These are phyloP conservation scores for Meliscaeva auricollis DNA, from an alignment of 2,888 invertebrate genomes.

Conservation along the genomic window DNA sequence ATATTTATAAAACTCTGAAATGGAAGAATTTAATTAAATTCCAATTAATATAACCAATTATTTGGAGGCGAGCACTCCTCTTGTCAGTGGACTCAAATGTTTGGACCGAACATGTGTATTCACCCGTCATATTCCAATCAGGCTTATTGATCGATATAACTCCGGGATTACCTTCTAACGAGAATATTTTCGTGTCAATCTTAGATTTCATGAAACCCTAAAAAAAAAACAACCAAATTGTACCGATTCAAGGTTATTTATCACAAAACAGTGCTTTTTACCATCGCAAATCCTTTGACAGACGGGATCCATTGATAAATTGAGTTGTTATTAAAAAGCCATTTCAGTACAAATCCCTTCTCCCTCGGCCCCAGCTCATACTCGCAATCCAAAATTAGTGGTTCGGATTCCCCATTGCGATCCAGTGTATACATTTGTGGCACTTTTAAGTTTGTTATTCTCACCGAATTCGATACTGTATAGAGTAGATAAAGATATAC, in stretches of 20 bases:
- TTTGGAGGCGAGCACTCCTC: conserved; percentile 83
- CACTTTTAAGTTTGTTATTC: conserved; percentile 84
- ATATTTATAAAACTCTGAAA: background rate
- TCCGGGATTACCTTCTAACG: conserved; percentile 83
- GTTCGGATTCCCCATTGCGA: conserved; percentile 82
- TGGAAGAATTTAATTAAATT: conserved; percentile 76
- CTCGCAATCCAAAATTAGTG: conserved; percentile 83
- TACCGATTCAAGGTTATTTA: conserved; percentile 78
- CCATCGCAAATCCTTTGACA: conserved; percentile 83
- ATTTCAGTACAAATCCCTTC: conserved; percentile 84
- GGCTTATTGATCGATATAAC: conserved; percentile 84
- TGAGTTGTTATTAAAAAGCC: conserved; percentile 83
- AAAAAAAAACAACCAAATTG: conserved; percentile 45
- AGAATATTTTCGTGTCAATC: conserved; percentile 83
- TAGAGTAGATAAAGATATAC: conserved; percentile 28
- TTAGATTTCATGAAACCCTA: conserved; percentile 84
- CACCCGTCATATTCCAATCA: conserved; percentile 84
- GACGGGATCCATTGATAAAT: conserved; percentile 84
- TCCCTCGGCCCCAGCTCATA: conserved; percentile 82
- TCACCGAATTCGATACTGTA: conserved; percentile 82
- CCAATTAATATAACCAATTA: conserved; percentile 80
- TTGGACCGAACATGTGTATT: conserved; percentile 84
- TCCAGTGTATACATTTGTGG: conserved; percentile 83
- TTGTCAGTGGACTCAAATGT: conserved; percentile 84
- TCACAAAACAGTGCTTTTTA: conserved; percentile 68